Evolutionary conservation across 2,888 invertebrate genomes (phyloP).

Genomic region (Ptilodon capucinus): DNA sequence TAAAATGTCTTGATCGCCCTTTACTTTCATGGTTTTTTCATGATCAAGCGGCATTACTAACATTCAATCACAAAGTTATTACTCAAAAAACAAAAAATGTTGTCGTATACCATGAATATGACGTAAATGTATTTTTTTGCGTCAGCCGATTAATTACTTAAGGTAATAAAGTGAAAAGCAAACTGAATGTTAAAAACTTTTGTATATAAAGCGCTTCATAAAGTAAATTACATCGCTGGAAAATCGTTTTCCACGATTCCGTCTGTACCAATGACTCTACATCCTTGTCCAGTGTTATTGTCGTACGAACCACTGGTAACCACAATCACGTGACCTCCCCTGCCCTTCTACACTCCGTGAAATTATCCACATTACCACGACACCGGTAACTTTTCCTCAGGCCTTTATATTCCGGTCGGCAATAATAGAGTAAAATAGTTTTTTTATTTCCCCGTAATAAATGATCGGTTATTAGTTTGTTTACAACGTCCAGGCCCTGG

Average conservation of each 20-base stretch:
- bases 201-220: too few relatives aligned
- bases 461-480: slow-evolving; percentile 36
- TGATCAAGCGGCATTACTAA: too few relatives aligned
- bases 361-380: slow-evolving; percentile 13
- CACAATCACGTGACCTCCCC: slow-evolving; percentile 30
- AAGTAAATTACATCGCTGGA: too few relatives aligned
- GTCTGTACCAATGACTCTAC: slow-evolving; percentile 30
- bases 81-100: too few relatives aligned
- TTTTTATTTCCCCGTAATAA: slow-evolving; percentile 29
- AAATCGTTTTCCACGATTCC: neutral
- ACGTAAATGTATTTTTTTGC: too few relatives aligned
- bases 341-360: slow-evolving; percentile 14
- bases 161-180: too few relatives aligned
- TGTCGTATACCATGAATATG: too few relatives aligned
- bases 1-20: too few relatives aligned
- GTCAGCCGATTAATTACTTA: too few relatives aligned
- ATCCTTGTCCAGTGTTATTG: slow-evolving; percentile 46
- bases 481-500: slow-evolving; percentile 22
- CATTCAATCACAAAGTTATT: too few relatives aligned
- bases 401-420: slow-evolving; percentile 25
- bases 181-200: too few relatives aligned
- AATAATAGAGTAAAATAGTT: slow-evolving; percentile 27
- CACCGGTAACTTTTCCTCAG: slow-evolving; percentile 18
- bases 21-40: too few relatives aligned
- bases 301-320: slow-evolving; percentile 39